Evolutionary conservation across 2,113 vertebrate genomes (phyloP).

Genomic region (Bos indicus): DNA sequence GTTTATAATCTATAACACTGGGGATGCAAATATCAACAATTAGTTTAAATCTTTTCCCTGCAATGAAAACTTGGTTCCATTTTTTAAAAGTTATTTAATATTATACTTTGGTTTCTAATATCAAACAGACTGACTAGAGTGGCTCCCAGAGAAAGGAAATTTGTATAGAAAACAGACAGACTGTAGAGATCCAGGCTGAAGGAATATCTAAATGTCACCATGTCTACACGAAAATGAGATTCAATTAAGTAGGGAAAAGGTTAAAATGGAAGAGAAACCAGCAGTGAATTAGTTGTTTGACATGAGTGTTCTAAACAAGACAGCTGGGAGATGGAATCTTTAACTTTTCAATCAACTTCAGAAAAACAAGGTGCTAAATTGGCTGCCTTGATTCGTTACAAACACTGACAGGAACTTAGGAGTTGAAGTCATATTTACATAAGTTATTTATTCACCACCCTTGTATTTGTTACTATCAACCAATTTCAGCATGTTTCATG

Average conservation of each 20-base stretch:
- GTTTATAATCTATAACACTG: background rate
- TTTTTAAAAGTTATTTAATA: background rate
- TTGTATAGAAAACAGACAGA: background rate
- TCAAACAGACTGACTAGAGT: background rate
- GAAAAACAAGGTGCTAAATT: background rate
- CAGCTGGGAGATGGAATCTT: background rate
- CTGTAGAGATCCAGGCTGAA: background rate
- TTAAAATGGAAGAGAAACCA: background rate
- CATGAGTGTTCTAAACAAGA: background rate
- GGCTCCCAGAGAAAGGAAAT: background rate
- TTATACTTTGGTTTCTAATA: background rate
- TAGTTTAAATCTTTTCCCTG: background rate
- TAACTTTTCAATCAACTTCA: constrained; percentile 28
- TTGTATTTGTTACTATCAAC: background rate
- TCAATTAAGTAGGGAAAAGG: background rate
- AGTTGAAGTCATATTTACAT: background rate
- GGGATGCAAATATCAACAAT: background rate
- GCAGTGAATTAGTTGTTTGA: background rate
- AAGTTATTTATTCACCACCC: background rate
- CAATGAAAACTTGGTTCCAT: background rate
- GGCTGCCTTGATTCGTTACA: background rate
- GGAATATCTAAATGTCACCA: background rate
- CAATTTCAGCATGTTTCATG: background rate
- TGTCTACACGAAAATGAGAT: background rate
- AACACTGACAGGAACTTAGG: background rate